Evolutionary conservation across 2,888 invertebrate genomes (phyloP).

Genomic region (Eilema griseolum): DNA sequence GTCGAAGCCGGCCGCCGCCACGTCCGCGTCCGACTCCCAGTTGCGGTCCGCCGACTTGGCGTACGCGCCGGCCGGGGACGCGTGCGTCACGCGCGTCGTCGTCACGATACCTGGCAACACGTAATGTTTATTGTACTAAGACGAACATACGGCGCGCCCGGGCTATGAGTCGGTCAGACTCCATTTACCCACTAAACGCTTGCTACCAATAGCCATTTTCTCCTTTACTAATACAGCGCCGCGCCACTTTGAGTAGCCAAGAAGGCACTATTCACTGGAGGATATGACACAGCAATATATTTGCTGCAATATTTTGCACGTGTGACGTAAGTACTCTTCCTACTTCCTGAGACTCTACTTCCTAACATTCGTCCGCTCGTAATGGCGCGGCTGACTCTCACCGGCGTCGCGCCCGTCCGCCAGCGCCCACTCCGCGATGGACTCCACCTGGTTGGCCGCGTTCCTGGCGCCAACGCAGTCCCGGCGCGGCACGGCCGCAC

Average conservation of each 20-base stretch:
- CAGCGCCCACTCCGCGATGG: constrained; percentile 90
- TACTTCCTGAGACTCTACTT: too few species aligned
- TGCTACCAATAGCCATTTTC: neutral
- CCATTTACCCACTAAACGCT: too few species aligned
- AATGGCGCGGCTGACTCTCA: constrained; percentile 31
- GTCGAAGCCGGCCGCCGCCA: constrained; percentile 58
- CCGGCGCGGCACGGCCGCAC: constrained; percentile 85
- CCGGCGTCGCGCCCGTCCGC: constrained; percentile 74
- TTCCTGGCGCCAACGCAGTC: constrained; percentile 87
- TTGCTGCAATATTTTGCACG: too few species aligned
- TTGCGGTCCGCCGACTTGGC: constrained; percentile 89
- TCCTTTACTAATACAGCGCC: too few species aligned
- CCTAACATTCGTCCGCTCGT: too few species aligned
- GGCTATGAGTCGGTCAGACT: too few species aligned
- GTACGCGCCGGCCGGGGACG: constrained; percentile 90
- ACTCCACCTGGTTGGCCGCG: constrained; percentile 84
- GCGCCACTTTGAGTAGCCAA: too few species aligned
- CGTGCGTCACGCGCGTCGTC: constrained; percentile 92
- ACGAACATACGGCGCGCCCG: too few species aligned
- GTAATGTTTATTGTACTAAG: too few species aligned
- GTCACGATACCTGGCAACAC: constrained; percentile 88
- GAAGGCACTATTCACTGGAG: too few species aligned
- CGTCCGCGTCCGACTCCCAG: constrained; percentile 91
- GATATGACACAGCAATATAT: too few species aligned
- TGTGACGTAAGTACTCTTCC: neutral